Conservation (phyloP, 2,888 invertebrate species). For the Minunthozetes semirufus region DNA sequence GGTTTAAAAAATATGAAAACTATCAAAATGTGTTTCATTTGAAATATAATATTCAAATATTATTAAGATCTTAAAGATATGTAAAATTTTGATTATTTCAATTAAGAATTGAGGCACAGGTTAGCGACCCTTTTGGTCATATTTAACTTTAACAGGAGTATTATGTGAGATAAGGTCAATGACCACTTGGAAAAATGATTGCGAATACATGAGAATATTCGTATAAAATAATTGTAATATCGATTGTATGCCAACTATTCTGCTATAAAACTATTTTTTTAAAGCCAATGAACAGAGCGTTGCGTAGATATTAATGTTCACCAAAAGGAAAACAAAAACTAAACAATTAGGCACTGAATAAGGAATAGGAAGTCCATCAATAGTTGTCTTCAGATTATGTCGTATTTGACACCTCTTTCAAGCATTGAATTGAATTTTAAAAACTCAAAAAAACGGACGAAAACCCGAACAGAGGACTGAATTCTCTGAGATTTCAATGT, state of each 20-base stretch:
- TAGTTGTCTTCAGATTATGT: not conserved
- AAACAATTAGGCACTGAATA: not conserved
- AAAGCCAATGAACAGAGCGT: not conserved
- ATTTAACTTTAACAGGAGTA: no score
- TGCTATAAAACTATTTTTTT: not conserved
- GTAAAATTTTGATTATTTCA: no score
- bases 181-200: no score
- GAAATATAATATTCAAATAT: no score
- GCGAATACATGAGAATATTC: not conserved
- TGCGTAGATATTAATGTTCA: slow-evolving; percentile 19
- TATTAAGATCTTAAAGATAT: no score
- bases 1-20: no score
- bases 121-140: no score
- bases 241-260: not conserved
- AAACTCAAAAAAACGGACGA: not conserved
- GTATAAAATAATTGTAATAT: not conserved
- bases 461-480: not conserved
- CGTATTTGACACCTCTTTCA: slow-evolving; percentile 17
- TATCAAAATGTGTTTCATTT: no score
- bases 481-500: not conserved
- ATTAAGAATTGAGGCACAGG: no score
- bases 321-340: slow-evolving; percentile 13
- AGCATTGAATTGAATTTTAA: not conserved
- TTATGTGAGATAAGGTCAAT: no score
- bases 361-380: not conserved